Evolutionary conservation across 2,888 invertebrate species (phyloP), one percentile per base, ranked within the genome.

Genomic region (Caradrina kadenii): DNA sequence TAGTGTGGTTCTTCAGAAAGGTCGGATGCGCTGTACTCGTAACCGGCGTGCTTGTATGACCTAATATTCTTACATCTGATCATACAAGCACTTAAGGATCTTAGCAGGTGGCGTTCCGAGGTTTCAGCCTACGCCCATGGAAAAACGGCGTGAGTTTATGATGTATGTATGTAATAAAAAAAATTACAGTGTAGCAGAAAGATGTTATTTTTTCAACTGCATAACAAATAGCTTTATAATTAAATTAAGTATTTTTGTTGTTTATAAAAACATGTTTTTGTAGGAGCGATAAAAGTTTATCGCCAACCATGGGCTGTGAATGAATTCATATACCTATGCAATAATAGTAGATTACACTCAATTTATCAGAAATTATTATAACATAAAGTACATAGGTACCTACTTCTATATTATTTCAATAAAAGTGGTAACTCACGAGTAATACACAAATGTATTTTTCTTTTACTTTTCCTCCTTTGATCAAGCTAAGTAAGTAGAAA

Each of bases 251-350:
- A 45, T 35, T 50, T 39, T 66, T 66, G n/a, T 52, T 50, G 19
- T 56, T 71, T 11, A 19, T 26, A 56, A 39, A 62, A 63, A 59
- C 22, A 50, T 53, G n/a, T 62, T 61, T 61, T 35, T 61, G 10
- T 45, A 10, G 31, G 21, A 49, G 39, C 42, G 45, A 52, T n/a
- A 22, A 8, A 31, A 53, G 13, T 39, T 63, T 63, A 59, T 63
- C 56, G 48, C 11, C 8, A 52, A 74, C 15, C 8, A 52, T 56
- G 42, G 48, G 13, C 8, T 17, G 22, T 42, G 26, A 67, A 67
- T 67, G 52, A 67, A 19, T 42, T n/a, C 10, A n/a, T 35, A 35
- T 35, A 42, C 11, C 50, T 52, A 50, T 21, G 2, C 6, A 39
- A 52, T 22, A 62, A 11, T 39, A 19, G 21, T 49, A 31, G 19